These are phyloP conservation scores for Pangasianodon hypophthalmus DNA, from an alignment of 2,113 vertebrate species.

Conservation along the genomic window DNA sequence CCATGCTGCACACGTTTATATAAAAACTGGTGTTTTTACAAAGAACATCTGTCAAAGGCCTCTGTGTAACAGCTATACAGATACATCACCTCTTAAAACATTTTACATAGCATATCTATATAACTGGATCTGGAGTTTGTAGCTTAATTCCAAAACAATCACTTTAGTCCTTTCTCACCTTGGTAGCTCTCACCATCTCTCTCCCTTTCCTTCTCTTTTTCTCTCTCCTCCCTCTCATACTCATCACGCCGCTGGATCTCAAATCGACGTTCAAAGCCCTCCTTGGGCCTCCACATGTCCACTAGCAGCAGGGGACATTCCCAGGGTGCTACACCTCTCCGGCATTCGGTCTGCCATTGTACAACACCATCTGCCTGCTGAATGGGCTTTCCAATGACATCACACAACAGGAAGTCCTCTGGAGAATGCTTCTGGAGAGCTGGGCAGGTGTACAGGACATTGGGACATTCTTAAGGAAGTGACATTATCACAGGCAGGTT, in stretches of 20 bases:
- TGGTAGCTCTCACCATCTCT: constrained; percentile 70
- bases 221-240: constrained; percentile 79
- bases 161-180: constrained; percentile 61
- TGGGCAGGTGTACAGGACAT: constrained; percentile 64
- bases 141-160: not conserved
- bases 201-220: constrained; percentile 72
- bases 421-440: constrained; percentile 76
- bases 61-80: not conserved
- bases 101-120: not conserved
- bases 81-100: not conserved
- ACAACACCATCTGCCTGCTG: constrained; percentile 74
- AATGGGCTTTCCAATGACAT: constrained; percentile 81
- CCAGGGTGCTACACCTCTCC: constrained; percentile 81
- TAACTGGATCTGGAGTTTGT: not conserved
- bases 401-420: constrained; percentile 81
- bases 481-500: constrained; percentile 20
- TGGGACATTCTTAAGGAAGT: constrained; percentile 50
- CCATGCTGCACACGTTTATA: not conserved
- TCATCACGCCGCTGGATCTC: constrained; percentile 85
- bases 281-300: constrained; percentile 91
- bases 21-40: not conserved
- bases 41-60: not conserved
- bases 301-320: constrained; percentile 88
- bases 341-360: constrained; percentile 81
- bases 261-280: constrained; percentile 86